A percentile compares a stretch with the other conserved stretches of the same genome.
These are phyloP conservation scores for Centruroides sculpturatus DNA, from an alignment of 1,140 invertebrate species.

Conservation along the genomic window DNA sequence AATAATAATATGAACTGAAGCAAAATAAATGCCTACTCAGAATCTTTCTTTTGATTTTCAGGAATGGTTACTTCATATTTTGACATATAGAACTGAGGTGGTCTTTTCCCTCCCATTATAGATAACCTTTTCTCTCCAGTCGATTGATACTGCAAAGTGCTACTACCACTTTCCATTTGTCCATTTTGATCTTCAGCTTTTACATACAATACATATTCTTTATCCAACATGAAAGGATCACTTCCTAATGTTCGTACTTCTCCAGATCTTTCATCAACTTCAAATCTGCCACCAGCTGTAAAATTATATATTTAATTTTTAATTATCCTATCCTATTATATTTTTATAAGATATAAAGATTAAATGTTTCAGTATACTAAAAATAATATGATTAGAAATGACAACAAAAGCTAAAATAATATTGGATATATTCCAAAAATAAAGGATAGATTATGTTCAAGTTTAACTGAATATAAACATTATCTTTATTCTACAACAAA, in stretches of 20 bases:
- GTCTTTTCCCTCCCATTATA: constrained; percentile 87
- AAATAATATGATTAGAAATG: no score
- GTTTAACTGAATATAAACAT: no score
- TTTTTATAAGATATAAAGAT: no score
- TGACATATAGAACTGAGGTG: constrained; percentile 84
- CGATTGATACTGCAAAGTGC: constrained; percentile 72
- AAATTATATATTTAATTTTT: neutral
- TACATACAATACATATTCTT: constrained; percentile 93
- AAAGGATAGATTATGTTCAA: no score
- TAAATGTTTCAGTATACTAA: no score
- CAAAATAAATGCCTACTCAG: constrained; percentile 53
- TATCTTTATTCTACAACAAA: no score
- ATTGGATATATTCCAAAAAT: no score
- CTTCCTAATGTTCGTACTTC: constrained; percentile 77
- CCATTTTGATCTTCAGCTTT: constrained; percentile 91
- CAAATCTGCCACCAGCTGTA: constrained; percentile 54
- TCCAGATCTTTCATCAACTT: constrained; percentile 78
- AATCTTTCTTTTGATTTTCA: constrained; percentile 89
- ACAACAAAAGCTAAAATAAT: no score
- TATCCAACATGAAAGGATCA: constrained; percentile 81
- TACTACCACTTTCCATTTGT: constrained; percentile 39
- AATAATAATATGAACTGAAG: neutral
- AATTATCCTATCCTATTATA: no score
- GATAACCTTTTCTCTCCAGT: constrained; percentile 77
- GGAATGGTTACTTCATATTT: constrained; percentile 87